Conservation (phyloP, 2,797 vertebrate species). For the Syngnathus rostellatus region DNA sequence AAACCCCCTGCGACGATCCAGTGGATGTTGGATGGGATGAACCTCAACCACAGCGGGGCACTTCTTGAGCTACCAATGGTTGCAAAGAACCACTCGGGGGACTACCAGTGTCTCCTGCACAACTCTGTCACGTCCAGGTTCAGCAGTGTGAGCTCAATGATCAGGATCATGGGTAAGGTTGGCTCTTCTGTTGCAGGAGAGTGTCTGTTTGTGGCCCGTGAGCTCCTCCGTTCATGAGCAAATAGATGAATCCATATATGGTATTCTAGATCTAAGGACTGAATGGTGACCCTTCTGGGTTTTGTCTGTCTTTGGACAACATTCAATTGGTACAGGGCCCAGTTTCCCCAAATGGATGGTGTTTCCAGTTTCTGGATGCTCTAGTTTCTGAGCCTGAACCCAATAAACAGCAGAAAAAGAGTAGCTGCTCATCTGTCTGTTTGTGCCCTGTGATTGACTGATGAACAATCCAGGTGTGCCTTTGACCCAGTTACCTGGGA, state of each 20-base stretch:
- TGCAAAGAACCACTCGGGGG: slow-evolving; percentile 35
- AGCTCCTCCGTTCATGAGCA: not conserved
- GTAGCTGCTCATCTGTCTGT: not conserved
- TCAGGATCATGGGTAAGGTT: slow-evolving; percentile 54
- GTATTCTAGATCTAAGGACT: too few species aligned
- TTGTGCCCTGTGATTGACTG: not conserved
- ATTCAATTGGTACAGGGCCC: too few species aligned
- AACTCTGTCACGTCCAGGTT: slow-evolving; percentile 54
- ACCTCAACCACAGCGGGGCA: slow-evolving; percentile 12
- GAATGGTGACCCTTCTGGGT: not conserved
- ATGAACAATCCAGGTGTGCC: not conserved
- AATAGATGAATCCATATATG: too few species aligned
- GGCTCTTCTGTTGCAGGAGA: not conserved
- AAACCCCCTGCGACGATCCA: slow-evolving; percentile 38
- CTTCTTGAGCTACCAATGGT: slow-evolving; percentile 28
- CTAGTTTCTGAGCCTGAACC: too few species aligned
- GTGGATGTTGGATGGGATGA: slow-evolving; percentile 46
- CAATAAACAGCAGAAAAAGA: too few species aligned
- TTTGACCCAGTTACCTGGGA: not conserved
- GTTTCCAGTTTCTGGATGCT: too few species aligned
- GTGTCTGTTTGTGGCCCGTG: not conserved
- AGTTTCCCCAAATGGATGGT: not conserved
- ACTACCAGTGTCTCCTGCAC: slow-evolving; percentile 52
- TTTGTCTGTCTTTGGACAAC: too few species aligned
- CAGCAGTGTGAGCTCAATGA: slow-evolving; percentile 13